Percentiles rank a stretch among this genome's conserved stretches.
These are phyloP conservation scores for Danionella cerebrum DNA, from an alignment of 2,113 vertebrate species.

Conservation along the genomic window DNA sequence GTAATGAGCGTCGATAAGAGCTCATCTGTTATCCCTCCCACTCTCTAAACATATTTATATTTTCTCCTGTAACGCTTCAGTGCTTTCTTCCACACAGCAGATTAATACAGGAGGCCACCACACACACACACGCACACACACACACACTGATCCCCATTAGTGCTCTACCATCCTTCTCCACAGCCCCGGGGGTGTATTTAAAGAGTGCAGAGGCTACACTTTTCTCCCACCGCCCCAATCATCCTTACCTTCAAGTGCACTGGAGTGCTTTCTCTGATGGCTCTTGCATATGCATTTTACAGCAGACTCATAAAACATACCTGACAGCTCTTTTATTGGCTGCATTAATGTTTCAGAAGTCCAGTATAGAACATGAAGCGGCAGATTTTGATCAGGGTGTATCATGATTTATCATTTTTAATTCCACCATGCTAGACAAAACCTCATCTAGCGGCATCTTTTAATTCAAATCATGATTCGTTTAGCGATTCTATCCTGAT, in stretches of 20 bases:
- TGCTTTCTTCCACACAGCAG: slow-evolving; percentile 19
- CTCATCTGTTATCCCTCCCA: background rate
- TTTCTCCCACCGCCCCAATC: slow-evolving; percentile 7
- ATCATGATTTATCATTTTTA: background rate
- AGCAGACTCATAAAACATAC: slow-evolving; percentile 10
- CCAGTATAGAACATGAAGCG: background rate
- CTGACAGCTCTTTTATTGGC: slow-evolving; percentile 1
- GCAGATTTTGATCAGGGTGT: background rate
- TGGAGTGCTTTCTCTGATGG: slow-evolving; percentile 1
- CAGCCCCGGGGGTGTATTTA: slow-evolving; percentile 24
- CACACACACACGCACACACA: background rate
- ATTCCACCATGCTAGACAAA: background rate
- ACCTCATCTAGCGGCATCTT: background rate
- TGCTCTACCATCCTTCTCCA: slow-evolving; percentile 2
- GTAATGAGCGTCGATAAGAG: no score
- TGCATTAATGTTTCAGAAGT: slow-evolving; percentile 1
- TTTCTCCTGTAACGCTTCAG: slow-evolving; percentile 18
- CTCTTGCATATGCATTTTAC: slow-evolving; percentile 14
- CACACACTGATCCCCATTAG: slow-evolving; percentile 8
- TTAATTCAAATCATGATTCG: no score
- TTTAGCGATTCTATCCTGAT: no score
- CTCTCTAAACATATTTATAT: no score
- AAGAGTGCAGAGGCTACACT: slow-evolving; percentile 23
- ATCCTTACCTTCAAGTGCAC: background rate
- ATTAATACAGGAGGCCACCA: background rate